Percentiles rank a stretch among this genome's conserved stretches.
These are phyloP conservation scores for Phasia obesa DNA, from an alignment of 2,888 invertebrate genomes.

Conservation along the genomic window DNA sequence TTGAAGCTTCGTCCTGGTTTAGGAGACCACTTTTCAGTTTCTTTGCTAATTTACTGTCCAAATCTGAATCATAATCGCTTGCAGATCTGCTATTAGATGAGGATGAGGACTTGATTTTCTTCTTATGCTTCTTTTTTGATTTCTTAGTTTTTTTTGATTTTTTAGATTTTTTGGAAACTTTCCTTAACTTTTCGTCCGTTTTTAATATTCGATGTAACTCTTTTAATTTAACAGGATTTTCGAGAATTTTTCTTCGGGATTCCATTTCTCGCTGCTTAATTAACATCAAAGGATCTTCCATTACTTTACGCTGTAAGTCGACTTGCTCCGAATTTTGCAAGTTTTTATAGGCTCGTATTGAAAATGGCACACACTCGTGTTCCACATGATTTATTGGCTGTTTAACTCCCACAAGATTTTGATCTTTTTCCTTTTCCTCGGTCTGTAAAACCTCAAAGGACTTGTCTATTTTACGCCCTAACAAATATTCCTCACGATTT, in stretches of 20 bases:
- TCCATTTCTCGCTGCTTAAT: conserved; percentile 96
- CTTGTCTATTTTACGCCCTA: conserved; percentile 90
- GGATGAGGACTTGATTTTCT: conserved; percentile 75
- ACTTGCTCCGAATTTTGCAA: conserved; percentile 87
- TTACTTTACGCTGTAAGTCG: conserved; percentile 92
- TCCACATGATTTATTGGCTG: conserved; percentile 87
- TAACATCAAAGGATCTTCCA: conserved; percentile 95
- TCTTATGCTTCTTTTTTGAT: conserved; percentile 76
- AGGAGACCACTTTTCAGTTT: conserved; percentile 84
- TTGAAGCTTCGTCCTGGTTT: conserved; percentile 74
- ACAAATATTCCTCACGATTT: conserved; percentile 93
- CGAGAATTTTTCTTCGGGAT: conserved; percentile 90
- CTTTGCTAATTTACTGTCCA: conserved; percentile 88
- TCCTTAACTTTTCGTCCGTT: conserved; percentile 83
- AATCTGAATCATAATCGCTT: conserved; percentile 81
- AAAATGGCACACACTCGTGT: conserved; percentile 90
- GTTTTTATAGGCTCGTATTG: conserved; percentile 84
- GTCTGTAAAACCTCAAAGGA: conserved; percentile 87
- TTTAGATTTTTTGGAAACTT: conserved; percentile 73
- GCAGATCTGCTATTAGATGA: conserved; percentile 76
- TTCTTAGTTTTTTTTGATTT: conserved; percentile 74
- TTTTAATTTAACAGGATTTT: conserved; percentile 95
- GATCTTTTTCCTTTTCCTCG: conserved; percentile 83
- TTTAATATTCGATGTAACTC: conserved; percentile 91
- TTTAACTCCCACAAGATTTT: conserved; percentile 79